A percentile compares a stretch with the other conserved stretches of the same genome.
Evolutionary conservation across 64 coral and sea anemone genomes (phyloP).

Genomic region (Pocillopora verrucosa): DNA sequence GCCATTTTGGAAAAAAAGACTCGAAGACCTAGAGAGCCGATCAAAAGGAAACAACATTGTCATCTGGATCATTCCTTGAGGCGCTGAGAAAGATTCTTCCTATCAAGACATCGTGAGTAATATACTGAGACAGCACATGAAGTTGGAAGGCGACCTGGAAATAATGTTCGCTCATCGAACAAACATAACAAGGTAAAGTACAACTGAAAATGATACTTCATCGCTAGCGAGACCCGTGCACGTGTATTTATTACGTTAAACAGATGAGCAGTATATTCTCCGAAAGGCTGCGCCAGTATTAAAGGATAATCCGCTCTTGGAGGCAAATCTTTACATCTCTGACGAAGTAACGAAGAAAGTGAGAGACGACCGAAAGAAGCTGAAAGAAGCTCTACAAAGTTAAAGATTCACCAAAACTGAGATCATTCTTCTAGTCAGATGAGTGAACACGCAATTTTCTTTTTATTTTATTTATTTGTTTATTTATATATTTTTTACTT

Average conservation of each 20-base stretch:
- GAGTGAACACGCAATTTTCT: too few species aligned
- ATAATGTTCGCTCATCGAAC: slow-evolving; percentile 24
- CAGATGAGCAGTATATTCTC: slow-evolving; percentile 45
- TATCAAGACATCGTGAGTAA: slow-evolving; percentile 17
- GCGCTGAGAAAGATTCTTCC: slow-evolving; percentile 25
- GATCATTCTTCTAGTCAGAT: too few species aligned
- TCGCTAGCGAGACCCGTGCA: background rate
- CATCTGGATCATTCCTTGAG: slow-evolving; percentile 2
- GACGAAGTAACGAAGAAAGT: slow-evolving; percentile 41
- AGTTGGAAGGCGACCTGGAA: slow-evolving; percentile 22
- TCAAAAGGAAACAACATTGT: slow-evolving; percentile 49
- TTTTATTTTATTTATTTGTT: too few species aligned
- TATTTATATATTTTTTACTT: too few species aligned
- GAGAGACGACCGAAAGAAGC: slow-evolving; percentile 16
- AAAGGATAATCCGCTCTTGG: slow-evolving; percentile 35
- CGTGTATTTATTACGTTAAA: slow-evolving; percentile 27
- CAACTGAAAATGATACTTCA: slow-evolving; percentile 1
- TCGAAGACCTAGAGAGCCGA: slow-evolving; percentile 32
- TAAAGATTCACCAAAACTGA: too few species aligned
- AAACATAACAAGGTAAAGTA: background rate
- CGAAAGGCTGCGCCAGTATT: slow-evolving; percentile 44
- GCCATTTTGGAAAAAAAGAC: background rate
- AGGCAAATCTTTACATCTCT: slow-evolving; percentile 39
- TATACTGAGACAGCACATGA: slow-evolving; percentile 32
- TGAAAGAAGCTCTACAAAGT: background rate